These are phyloP conservation scores for Lanius ludovicianus DNA, from an alignment of 2,113 vertebrate genomes.

Conservation along the genomic window DNA sequence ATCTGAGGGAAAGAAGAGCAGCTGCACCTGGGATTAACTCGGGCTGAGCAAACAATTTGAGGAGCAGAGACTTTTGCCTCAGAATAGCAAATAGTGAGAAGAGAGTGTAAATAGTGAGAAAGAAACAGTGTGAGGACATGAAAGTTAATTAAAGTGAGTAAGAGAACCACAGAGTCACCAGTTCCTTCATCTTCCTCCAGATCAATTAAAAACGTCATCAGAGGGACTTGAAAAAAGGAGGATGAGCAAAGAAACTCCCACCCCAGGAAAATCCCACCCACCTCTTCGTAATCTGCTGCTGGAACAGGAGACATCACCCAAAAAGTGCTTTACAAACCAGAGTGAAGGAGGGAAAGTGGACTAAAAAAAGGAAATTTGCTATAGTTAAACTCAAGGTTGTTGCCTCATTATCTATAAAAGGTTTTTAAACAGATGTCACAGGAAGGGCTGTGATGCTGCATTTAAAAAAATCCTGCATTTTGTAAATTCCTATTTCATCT, in stretches of 20 bases:
- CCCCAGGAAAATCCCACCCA: neutral
- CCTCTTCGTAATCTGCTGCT: accelerated
- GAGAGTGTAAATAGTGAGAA: neutral
- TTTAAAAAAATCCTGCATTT: neutral
- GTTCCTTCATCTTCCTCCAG: neutral
- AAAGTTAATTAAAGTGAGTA: neutral
- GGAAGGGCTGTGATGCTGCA: neutral
- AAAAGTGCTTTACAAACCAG: neutral
- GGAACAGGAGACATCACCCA: neutral
- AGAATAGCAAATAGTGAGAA: neutral
- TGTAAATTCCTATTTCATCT: accelerated
- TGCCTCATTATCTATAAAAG: neutral
- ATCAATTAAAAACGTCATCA: neutral
- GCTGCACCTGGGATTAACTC: neutral
- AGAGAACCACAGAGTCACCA: neutral
- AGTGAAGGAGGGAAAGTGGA: neutral
- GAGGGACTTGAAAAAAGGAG: neutral
- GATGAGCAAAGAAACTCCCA: neutral
- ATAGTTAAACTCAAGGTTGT: neutral
- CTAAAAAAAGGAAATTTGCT: neutral
- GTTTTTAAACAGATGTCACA: neutral
- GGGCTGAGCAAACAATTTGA: neutral
- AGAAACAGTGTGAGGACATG: neutral
- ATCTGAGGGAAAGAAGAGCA: neutral
- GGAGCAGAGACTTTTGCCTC: neutral